Conservation (phyloP, 2,888 invertebrate genomes). For the Conistra vaccinii region DNA sequence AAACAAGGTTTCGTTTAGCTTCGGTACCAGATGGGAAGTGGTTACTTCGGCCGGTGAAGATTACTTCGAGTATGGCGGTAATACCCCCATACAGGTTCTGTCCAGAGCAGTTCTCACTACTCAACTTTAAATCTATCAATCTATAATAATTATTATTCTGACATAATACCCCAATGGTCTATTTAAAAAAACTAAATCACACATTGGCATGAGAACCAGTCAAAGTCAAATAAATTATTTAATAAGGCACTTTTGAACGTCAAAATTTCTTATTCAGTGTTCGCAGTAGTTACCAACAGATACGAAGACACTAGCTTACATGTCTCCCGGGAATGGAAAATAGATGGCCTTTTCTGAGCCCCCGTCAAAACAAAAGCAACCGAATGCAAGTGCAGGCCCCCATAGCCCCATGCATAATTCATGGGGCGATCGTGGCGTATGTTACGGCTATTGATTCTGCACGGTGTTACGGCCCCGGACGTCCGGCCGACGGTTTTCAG, state of each 20-base stretch:
- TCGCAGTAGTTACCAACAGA: background rate
- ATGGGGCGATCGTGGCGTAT: conserved; percentile 69
- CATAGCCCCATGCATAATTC: conserved; percentile 71
- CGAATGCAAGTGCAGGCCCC: conserved; percentile 45
- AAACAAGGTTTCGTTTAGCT: background rate
- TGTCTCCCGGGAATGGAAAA: background rate
- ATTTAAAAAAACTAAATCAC: no score
- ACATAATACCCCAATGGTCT: no score
- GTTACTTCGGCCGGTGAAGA: background rate
- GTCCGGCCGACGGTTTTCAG: conserved; percentile 67
- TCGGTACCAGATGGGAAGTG: background rate
- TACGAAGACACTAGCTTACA: background rate
- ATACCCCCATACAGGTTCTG: no score
- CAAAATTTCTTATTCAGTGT: no score
- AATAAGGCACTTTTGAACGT: no score
- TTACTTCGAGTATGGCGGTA: no score
- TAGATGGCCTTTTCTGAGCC: conserved; percentile 7
- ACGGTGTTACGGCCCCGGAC: conserved; percentile 64
- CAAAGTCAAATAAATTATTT: no score
- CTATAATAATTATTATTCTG: no score
- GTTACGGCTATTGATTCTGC: conserved; percentile 74
- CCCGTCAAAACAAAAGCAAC: conserved; percentile 29
- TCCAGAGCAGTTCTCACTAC: no score
- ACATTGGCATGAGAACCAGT: background rate
- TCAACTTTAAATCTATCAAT: no score